phyloP scores from a whole-genome alignment of 2,888 invertebrate species.

The Bombylius major region DNA sequence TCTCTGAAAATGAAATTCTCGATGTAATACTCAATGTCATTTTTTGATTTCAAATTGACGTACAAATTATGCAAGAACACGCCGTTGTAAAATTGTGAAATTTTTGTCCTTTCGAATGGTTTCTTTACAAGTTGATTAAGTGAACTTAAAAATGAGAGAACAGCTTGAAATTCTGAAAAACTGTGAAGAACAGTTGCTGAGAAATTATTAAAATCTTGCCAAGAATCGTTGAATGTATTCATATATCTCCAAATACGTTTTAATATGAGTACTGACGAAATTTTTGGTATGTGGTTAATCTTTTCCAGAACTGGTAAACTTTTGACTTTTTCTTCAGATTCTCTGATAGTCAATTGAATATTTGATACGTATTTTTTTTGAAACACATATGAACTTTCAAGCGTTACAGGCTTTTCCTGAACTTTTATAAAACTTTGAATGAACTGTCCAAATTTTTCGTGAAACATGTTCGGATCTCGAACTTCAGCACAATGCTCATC shows the following conservation, averaged over 20 bases:
- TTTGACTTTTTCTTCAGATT: conserved; percentile 18
- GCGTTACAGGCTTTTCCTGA: too few species aligned
- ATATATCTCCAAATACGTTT: conserved; percentile 29
- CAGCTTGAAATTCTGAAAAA: conserved; percentile 34
- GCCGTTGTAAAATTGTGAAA: conserved; percentile 58
- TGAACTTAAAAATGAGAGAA: conserved; percentile 28
- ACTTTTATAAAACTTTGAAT: too few species aligned
- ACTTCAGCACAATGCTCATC: conserved; percentile 31
- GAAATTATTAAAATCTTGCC: conserved; percentile 30
- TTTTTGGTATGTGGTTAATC: conserved; percentile 25
- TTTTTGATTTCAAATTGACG: conserved; percentile 45
- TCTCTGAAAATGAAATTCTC: conserved; percentile 37
- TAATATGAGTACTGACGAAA: conserved; percentile 29
- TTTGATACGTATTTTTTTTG: conserved; percentile 20
- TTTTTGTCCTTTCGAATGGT: conserved; percentile 44
- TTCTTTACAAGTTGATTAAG: conserved; percentile 51
- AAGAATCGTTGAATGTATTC: conserved; percentile 31
- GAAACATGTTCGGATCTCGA: conserved; percentile 25
- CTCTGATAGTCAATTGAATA: conserved; percentile 11
- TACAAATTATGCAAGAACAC: conserved; percentile 64
- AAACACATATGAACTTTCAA: too few species aligned
- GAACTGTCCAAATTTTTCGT: conserved; percentile 27
- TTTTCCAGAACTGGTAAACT: conserved; percentile 21
- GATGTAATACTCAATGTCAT: conserved; percentile 42
- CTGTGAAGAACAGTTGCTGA: conserved; percentile 28